Conservation (phyloP, 2,113 vertebrate species). For the Dermatemys mawii region DNA sequence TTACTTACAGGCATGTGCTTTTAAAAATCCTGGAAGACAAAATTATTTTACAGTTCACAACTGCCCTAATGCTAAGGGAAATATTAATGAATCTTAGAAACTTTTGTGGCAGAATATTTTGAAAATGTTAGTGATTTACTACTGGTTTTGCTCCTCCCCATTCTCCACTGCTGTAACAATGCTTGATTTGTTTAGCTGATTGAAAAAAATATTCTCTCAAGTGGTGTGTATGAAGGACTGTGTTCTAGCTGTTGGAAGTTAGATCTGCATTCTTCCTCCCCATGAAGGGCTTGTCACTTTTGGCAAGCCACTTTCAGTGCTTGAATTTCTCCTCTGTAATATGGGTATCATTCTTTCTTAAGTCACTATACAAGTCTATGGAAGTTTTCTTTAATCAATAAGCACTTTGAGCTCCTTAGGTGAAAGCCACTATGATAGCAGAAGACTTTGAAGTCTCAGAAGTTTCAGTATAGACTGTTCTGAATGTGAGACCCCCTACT, state of each 20-base stretch:
- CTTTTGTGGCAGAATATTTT: neutral
- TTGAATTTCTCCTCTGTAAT: neutral
- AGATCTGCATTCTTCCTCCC: neutral
- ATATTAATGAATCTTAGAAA: neutral
- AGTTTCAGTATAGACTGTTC: neutral
- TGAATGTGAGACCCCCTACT: neutral
- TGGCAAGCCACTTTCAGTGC: neutral
- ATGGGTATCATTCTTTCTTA: neutral
- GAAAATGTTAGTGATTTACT: constrained; percentile 16
- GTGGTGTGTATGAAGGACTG: neutral
- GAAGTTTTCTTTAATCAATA: neutral
- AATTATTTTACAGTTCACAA: neutral
- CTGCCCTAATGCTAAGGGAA: neutral
- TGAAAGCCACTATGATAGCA: neutral
- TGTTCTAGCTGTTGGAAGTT: neutral
- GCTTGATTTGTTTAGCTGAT: neutral
- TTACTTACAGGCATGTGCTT: neutral
- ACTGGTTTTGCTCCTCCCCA: neutral
- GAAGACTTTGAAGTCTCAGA: neutral
- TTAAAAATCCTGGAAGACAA: neutral
- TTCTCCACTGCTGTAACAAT: neutral
- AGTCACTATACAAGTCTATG: neutral
- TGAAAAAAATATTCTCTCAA: neutral
- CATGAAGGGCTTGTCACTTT: neutral
- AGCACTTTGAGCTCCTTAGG: neutral